Conservation (phyloP, 2,888 invertebrate species). For the Cactoblastis cactorum region DNA sequence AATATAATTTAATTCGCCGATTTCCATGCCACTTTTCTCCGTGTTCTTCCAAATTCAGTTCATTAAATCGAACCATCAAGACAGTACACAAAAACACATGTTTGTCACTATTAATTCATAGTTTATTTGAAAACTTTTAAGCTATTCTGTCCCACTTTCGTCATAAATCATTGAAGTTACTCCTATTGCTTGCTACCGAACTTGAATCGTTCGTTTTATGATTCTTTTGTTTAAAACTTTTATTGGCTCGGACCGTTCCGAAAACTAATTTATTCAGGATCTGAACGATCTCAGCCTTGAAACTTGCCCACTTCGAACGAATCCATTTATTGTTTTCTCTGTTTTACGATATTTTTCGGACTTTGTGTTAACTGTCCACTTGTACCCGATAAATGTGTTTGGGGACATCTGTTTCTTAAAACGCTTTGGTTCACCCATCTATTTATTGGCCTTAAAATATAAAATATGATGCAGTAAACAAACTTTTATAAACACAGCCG, state of each 20-base stretch:
- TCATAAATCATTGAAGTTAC: slow-evolving; percentile 72
- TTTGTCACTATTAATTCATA: slow-evolving; percentile 62
- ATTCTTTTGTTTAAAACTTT: slow-evolving; percentile 79
- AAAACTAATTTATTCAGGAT: slow-evolving; percentile 77
- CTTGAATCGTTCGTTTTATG: slow-evolving; percentile 70
- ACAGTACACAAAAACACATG: slow-evolving; percentile 50
- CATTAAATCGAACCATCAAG: slow-evolving; percentile 27
- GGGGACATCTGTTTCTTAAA: slow-evolving; percentile 14
- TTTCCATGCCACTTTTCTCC: slow-evolving; percentile 50
- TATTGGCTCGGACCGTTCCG: slow-evolving; percentile 69
- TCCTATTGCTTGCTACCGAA: slow-evolving; percentile 71
- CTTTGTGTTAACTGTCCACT: slow-evolving; percentile 33
- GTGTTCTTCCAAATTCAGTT: slow-evolving; percentile 18
- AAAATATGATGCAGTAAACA: neutral
- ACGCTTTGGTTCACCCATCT: slow-evolving; percentile 4
- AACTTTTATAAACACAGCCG: neutral
- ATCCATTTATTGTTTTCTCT: slow-evolving; percentile 43
- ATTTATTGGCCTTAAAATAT: neutral
- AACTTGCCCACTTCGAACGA: slow-evolving; percentile 56
- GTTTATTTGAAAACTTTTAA: slow-evolving; percentile 69
- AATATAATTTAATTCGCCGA: slow-evolving; percentile 70
- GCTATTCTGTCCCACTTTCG: slow-evolving; percentile 62
- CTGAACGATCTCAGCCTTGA: slow-evolving; percentile 56
- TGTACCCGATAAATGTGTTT: slow-evolving; percentile 17
- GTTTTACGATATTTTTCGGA: slow-evolving; percentile 53